These are phyloP conservation scores for Illadopsis cleaveri DNA, from an alignment of 2,113 vertebrate genomes.

Conservation along the genomic window DNA sequence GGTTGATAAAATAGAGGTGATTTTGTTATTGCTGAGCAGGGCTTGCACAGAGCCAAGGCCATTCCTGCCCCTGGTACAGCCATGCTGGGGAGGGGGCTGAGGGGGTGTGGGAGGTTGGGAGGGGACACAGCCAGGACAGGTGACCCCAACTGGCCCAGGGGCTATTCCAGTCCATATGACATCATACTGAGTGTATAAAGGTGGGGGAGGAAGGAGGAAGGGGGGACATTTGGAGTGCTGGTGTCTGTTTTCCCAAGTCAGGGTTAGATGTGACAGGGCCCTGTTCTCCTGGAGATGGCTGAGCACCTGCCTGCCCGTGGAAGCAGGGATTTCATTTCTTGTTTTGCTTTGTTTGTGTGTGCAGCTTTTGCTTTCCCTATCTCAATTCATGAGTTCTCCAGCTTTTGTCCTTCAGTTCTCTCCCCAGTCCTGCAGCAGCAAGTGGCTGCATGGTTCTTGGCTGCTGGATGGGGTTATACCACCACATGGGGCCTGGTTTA, in stretches of 20 bases:
- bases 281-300: neutral
- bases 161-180: neutral
- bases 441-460: neutral
- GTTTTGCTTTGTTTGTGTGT: neutral
- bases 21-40: neutral
- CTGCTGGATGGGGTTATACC: neutral
- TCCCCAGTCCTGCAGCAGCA: too few relatives aligned
- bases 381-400: neutral
- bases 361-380: neutral
- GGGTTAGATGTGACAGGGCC: neutral
- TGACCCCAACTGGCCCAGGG: neutral
- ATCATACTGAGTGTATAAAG: neutral
- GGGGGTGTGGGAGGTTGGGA: neutral
- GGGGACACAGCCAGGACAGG: neutral
- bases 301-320: neutral
- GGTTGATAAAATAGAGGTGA: neutral
- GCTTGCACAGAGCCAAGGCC: neutral
- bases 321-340: neutral
- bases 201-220: too few relatives aligned
- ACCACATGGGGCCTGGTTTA: neutral
- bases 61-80: neutral
- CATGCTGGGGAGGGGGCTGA: neutral
- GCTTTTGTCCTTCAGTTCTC: neutral
- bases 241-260: neutral
- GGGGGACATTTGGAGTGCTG: neutral